Conservation (phyloP, 2,797 vertebrate genomes). For the Enteromius argenteus region DNA sequence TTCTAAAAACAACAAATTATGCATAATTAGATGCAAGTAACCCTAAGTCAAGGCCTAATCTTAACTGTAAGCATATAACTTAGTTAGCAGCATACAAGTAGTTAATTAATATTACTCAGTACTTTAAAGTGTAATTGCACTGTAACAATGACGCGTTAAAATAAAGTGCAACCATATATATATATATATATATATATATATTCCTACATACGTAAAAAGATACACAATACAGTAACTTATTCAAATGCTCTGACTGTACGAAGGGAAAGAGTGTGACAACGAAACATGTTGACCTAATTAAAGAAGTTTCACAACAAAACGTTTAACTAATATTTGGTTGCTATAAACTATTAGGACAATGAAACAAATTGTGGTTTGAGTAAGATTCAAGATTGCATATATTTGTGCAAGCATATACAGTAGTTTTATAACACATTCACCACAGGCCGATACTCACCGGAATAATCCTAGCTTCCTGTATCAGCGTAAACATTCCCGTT, state of each 20-base stretch:
- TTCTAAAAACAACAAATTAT: not conserved
- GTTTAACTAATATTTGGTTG: not conserved
- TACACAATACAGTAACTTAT: not conserved
- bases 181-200: not conserved
- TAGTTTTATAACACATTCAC: not conserved
- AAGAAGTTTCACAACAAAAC: not conserved
- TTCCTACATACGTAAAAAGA: not conserved
- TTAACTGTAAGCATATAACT: not conserved
- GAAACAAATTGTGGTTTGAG: not conserved
- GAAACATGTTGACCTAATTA: not conserved
- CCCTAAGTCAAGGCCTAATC: not conserved
- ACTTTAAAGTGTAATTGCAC: not conserved
- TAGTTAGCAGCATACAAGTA: not conserved
- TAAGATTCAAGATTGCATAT: not conserved
- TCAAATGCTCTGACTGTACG: not conserved
- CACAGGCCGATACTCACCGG: conserved; percentile 8
- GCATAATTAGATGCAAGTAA: not conserved
- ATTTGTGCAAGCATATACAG: not conserved
- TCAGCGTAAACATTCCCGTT: conserved; percentile 73
- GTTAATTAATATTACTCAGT: not conserved
- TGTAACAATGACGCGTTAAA: not conserved
- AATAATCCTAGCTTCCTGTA: conserved; percentile 41
- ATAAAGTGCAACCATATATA: not conserved
- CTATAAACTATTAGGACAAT: not conserved
- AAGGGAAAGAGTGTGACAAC: not conserved